These are phyloP conservation scores for Philotrypesis tridentata DNA, from an alignment of 1,140 invertebrate genomes.

Conservation along the genomic window DNA sequence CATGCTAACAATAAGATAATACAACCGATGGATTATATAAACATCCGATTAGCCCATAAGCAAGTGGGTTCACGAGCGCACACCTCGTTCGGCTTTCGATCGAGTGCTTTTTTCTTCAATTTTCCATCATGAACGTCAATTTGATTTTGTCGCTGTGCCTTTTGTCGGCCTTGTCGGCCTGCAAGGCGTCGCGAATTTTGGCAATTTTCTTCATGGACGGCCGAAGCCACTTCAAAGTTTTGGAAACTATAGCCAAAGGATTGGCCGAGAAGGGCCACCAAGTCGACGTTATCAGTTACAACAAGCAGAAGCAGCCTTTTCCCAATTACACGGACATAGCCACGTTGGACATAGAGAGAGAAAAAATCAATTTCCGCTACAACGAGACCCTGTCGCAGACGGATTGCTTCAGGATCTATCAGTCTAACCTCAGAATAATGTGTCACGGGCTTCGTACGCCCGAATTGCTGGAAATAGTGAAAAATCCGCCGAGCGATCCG, in stretches of 20 bases:
- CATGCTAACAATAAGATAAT: no score
- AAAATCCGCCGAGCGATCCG: slow-evolving; percentile 56
- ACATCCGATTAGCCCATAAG: no score
- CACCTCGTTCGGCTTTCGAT: no score
- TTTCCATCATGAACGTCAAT: no score
- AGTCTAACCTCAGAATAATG: no score
- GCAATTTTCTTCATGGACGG: slow-evolving; percentile 71
- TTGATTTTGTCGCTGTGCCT: no score
- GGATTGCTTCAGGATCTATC: no score
- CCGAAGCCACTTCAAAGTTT: slow-evolving; percentile 76
- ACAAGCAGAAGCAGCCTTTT: slow-evolving; percentile 54
- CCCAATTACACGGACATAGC: slow-evolving; percentile 66
- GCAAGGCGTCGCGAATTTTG: slow-evolving; percentile 60
- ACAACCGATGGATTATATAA: no score
- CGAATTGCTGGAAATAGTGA: slow-evolving; percentile 54
- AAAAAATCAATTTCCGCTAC: background rate
- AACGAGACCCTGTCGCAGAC: no score
- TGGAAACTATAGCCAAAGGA: slow-evolving; percentile 71
- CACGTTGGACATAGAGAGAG: background rate
- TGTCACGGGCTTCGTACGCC: slow-evolving; percentile 32
- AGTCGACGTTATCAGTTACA: slow-evolving; percentile 65
- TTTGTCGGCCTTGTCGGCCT: background rate
- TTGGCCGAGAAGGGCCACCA: slow-evolving; percentile 72
- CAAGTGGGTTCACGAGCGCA: no score
- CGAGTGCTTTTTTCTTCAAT: no score